phyloP scores from a whole-genome alignment of 2,113 vertebrate genomes.

The Thamnaconus septentrionalis region DNA sequence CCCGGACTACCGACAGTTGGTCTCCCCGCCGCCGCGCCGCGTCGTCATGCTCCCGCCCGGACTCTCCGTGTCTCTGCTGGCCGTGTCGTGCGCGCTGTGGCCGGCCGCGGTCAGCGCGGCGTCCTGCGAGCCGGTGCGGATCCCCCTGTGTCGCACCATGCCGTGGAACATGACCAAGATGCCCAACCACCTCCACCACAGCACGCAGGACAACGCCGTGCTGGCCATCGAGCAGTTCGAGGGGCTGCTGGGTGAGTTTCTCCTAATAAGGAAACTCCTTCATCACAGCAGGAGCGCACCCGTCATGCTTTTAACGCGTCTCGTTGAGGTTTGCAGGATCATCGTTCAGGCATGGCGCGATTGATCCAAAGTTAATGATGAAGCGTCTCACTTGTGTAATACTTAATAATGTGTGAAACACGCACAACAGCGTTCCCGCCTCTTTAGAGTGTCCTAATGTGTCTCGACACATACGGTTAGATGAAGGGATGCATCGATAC shows the following conservation, averaged over 20 bases:
- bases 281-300: background rate
- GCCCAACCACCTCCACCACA: conserved; percentile 99
- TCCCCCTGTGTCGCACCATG: conserved; percentile 91
- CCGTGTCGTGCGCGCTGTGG: conserved; percentile 66
- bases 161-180: conserved; percentile 99
- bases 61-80: conserved; percentile 64
- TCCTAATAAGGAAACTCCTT: background rate
- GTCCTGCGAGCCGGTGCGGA: conserved; percentile 90
- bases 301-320: too few species aligned
- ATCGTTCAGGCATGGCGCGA: too few species aligned
- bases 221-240: conserved; percentile 98
- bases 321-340: too few species aligned
- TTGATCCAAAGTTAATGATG: too few species aligned
- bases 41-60: conserved; percentile 60
- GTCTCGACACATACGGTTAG: too few species aligned
- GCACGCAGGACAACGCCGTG: conserved; percentile 97
- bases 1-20: background rate
- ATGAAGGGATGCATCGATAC: too few species aligned
- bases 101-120: conserved; percentile 70
- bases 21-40: background rate
- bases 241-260: conserved; percentile 81
- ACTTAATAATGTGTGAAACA: too few species aligned
- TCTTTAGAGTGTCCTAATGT: too few species aligned
- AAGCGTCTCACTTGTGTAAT: too few species aligned
- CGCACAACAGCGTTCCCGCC: too few species aligned